Conservation (phyloP, 1,140 invertebrate genomes). For the Eupristina koningsbergeri region DNA sequence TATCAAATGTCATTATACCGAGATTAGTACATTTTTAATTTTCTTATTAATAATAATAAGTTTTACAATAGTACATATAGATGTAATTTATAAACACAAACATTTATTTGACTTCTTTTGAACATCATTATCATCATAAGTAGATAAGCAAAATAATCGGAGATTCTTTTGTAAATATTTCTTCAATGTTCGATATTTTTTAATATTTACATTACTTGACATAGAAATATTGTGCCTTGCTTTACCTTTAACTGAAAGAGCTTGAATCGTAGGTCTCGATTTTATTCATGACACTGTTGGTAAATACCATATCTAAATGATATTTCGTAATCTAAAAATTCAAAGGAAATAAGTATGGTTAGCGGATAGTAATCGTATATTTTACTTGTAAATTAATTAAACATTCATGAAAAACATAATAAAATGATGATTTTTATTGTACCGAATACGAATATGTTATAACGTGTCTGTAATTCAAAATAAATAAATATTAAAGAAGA, state of each 20-base stretch:
- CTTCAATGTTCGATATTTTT: not conserved
- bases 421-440: too few species aligned
- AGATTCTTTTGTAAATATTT: not conserved
- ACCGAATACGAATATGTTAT: too few species aligned
- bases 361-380: too few species aligned
- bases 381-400: too few species aligned
- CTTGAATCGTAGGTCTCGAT: not conserved
- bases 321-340: conserved; percentile 4
- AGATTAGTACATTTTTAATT: too few species aligned
- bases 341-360: not conserved
- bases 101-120: too few species aligned
- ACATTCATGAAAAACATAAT: too few species aligned
- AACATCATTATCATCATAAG: too few species aligned
- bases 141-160: not conserved
- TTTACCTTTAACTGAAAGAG: not conserved
- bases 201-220: not conserved
- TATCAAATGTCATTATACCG: too few species aligned
- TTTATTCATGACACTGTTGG: not conserved
- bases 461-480: too few species aligned
- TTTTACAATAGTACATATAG: not conserved
- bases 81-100: not conserved
- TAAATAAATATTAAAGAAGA: too few species aligned
- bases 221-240: not conserved
- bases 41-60: too few species aligned
- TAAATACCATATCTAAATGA: not conserved